phyloP scores from a whole-genome alignment of 2,113 vertebrate species.

The Seriola dumerili region DNA sequence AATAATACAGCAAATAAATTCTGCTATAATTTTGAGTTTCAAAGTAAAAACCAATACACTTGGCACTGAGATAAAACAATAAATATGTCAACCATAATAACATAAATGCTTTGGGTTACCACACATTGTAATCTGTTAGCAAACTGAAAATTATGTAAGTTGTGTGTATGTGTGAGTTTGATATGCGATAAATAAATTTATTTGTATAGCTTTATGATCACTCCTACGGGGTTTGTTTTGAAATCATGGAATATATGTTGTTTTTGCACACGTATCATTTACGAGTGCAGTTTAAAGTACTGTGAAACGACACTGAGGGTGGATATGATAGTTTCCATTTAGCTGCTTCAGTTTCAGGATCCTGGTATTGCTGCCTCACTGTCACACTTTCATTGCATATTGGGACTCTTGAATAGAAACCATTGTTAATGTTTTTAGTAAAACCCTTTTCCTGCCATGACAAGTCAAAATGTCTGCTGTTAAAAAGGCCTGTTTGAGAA shows the following conservation, averaged over 20 bases:
- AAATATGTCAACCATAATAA: not conserved
- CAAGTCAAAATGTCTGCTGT: no score
- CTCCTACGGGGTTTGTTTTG: not conserved
- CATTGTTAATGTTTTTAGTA: no score
- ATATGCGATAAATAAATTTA: not conserved
- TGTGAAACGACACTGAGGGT: not conserved
- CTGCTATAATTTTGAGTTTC: not conserved
- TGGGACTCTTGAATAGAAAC: no score
- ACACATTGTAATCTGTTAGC: conserved; percentile 25
- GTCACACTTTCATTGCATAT: not conserved
- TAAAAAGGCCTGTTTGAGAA: no score
- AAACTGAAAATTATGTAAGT: not conserved
- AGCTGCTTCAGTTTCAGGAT: not conserved
- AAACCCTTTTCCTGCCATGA: no score
- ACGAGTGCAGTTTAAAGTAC: not conserved
- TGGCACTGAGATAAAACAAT: not conserved
- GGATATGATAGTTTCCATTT: not conserved
- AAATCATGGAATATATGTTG: not conserved
- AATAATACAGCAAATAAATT: conserved; percentile 1
- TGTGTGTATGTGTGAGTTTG: conserved; percentile 26
- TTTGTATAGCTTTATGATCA: not conserved
- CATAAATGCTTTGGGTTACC: not conserved
- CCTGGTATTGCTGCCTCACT: not conserved
- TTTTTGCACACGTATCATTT: not conserved
- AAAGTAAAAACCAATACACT: not conserved